phyloP scores from a whole-genome alignment of 1,140 invertebrate species.

The Zophobas morio region DNA sequence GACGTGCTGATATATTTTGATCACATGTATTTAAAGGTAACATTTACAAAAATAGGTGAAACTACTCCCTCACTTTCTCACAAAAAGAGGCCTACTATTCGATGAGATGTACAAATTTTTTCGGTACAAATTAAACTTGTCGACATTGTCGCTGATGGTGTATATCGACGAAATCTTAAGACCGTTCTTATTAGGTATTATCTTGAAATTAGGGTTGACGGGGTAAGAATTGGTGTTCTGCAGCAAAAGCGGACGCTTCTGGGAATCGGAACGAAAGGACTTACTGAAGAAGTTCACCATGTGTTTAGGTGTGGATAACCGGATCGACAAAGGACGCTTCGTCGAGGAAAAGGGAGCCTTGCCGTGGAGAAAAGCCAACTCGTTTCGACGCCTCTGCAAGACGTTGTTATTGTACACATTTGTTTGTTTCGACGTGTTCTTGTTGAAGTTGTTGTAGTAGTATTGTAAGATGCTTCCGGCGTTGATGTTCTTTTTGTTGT shows the following conservation, averaged over 20 bases:
- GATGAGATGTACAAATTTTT: conserved; percentile 67
- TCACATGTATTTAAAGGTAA: conserved; percentile 51
- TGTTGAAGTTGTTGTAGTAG: conserved; percentile 70
- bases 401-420: conserved; percentile 62
- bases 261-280: conserved; percentile 64
- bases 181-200: conserved; percentile 70
- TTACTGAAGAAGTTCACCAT: conserved; percentile 62
- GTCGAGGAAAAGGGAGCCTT: conserved; percentile 71
- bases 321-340: conserved; percentile 68
- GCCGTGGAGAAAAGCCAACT: conserved; percentile 66
- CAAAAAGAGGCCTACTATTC: conserved; percentile 67
- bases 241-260: conserved; percentile 65
- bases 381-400: conserved; percentile 65
- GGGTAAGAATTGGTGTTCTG: conserved; percentile 49
- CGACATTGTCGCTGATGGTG: conserved; percentile 66
- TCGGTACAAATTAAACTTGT: conserved; percentile 64
- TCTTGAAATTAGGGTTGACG: conserved; percentile 68
- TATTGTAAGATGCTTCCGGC: conserved; percentile 59
- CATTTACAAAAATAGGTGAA: conserved; percentile 65
- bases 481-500: conserved; percentile 55
- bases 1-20: conserved; percentile 55
- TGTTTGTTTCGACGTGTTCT: conserved; percentile 64
- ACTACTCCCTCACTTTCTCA: conserved; percentile 63
- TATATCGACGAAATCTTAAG: conserved; percentile 70
- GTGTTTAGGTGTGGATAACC: conserved; percentile 66